Percentiles rank a stretch among this genome's conserved stretches.
phyloP scores from a whole-genome alignment of 2,888 invertebrate species.

The Liopterus haemorrhoidalis region DNA sequence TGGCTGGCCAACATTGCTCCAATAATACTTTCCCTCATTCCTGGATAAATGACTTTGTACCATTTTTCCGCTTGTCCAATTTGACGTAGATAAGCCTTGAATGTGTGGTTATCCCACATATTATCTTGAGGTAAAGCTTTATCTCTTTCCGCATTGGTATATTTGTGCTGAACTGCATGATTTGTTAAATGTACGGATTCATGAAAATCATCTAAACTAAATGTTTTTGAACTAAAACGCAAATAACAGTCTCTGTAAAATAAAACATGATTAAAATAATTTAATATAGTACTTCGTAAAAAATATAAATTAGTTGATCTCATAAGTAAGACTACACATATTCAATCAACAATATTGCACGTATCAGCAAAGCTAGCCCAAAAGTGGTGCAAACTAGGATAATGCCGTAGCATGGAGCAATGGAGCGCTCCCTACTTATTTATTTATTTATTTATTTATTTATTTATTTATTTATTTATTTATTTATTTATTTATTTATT shows the following conservation, averaged over 20 bases:
- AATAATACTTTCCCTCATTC: slow-evolving; percentile 48
- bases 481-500: too few species aligned
- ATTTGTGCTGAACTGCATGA: slow-evolving; percentile 87
- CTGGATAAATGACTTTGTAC: slow-evolving; percentile 83
- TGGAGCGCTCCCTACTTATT: too few species aligned
- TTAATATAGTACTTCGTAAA: too few species aligned
- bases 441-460: too few species aligned
- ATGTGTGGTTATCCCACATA: slow-evolving; percentile 89
- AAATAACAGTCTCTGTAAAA: slow-evolving; percentile 76
- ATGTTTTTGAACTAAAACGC: slow-evolving; percentile 86
- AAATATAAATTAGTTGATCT: too few species aligned
- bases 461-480: too few species aligned
- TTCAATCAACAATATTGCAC: too few species aligned
- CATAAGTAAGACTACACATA: too few species aligned
- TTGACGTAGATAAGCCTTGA: slow-evolving; percentile 60
- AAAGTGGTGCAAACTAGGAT: too few species aligned
- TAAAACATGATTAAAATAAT: too few species aligned
- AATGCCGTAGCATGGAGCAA: too few species aligned
- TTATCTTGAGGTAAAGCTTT: slow-evolving; percentile 79
- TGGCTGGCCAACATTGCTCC: slow-evolving; percentile 85
- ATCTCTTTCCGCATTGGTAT: slow-evolving; percentile 66
- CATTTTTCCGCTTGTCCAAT: slow-evolving; percentile 73
- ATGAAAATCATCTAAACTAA: slow-evolving; percentile 79
- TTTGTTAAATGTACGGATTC: slow-evolving; percentile 91
- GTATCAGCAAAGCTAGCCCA: too few species aligned